phyloP scores from a whole-genome alignment of 2,113 vertebrate species.

The Sylvietta virens region DNA sequence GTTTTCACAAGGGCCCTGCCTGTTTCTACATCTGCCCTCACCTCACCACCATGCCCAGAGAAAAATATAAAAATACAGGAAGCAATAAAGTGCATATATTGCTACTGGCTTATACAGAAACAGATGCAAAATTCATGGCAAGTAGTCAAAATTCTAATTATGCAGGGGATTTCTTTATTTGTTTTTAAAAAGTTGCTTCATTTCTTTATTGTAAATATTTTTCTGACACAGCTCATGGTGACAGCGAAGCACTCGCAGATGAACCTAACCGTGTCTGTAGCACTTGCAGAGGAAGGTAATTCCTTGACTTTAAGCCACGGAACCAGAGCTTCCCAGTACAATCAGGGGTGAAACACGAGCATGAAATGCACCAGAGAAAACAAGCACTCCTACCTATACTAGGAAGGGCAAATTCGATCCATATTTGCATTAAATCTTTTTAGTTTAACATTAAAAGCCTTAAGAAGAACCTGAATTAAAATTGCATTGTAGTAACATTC shows the following conservation, averaged over 20 bases:
- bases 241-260: not conserved
- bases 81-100: not conserved
- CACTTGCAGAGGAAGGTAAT: not conserved
- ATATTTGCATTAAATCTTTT: not conserved
- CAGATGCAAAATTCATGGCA: not conserved
- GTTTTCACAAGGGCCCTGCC: not conserved
- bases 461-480: not conserved
- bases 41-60: not conserved
- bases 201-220: not conserved
- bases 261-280: not conserved
- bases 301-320: not conserved
- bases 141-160: not conserved
- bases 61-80: not conserved
- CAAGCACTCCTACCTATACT: too few species aligned
- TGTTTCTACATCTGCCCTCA: not conserved
- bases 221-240: not conserved
- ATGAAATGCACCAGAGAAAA: not conserved
- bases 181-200: not conserved
- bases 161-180: not conserved
- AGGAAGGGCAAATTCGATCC: not conserved
- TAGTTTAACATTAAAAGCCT: not conserved
- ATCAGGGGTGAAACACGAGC: not conserved
- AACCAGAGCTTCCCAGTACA: not conserved
- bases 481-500: rapidly evolving
- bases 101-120: not conserved